These are phyloP conservation scores for Scaptodrosophila latifasciaeformis DNA, from an alignment of 2,888 invertebrate genomes.

Conservation along the genomic window DNA sequence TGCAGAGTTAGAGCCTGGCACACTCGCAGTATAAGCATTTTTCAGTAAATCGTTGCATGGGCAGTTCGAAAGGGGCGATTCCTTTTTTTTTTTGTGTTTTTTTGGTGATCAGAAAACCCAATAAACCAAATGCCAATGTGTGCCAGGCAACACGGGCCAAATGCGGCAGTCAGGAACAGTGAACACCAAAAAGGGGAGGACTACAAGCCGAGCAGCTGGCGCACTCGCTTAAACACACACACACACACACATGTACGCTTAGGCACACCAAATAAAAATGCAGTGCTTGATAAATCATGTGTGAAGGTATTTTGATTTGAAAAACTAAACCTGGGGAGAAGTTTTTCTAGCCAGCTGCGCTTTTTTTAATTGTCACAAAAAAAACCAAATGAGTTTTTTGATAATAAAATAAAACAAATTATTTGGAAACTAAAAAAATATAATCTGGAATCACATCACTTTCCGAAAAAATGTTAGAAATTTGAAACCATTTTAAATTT, in stretches of 20 bases:
- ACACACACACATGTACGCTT: constrained; percentile 13
- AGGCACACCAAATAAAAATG: constrained; percentile 12
- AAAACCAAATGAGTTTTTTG: too few relatives aligned
- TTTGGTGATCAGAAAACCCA: constrained; percentile 61
- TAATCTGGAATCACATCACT: too few relatives aligned
- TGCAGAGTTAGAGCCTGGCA: background rate
- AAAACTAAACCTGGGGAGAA: too few relatives aligned
- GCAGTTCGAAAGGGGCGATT: constrained; percentile 29
- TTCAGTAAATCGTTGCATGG: constrained; percentile 11
- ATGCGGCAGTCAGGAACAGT: background rate
- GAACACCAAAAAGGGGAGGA: constrained; percentile 44
- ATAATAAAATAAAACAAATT: too few relatives aligned
- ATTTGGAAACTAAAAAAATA: too few relatives aligned
- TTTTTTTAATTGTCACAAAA: too few relatives aligned
- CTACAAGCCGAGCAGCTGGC: constrained; percentile 60
- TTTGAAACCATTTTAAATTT: too few relatives aligned
- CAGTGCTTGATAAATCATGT: constrained; percentile 61
- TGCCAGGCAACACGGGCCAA: background rate
- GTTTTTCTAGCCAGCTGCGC: too few relatives aligned
- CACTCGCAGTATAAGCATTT: constrained; percentile 2
- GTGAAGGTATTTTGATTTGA: constrained; percentile 65
- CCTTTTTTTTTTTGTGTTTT: too few relatives aligned
- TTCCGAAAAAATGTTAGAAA: too few relatives aligned
- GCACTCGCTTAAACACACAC: constrained; percentile 6
- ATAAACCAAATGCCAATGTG: constrained; percentile 46